A percentile compares a stretch with the other conserved stretches of the same genome.
Evolutionary conservation across 2,113 vertebrate genomes (phyloP).

Genomic region (Ceratotherium simum): DNA sequence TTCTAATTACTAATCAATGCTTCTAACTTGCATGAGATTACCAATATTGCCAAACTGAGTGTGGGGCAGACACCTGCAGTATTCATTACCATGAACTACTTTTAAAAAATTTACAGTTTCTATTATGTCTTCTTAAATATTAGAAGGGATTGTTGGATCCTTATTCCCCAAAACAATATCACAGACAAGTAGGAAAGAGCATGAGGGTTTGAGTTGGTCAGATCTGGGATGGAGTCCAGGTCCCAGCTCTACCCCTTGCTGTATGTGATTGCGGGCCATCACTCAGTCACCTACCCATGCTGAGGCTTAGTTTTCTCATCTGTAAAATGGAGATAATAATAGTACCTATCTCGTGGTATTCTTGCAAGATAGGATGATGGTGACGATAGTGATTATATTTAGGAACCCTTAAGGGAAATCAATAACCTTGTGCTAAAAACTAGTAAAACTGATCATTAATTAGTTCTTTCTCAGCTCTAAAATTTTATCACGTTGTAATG

Average conservation of each 20-base stretch:
- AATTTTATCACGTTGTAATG: conserved; percentile 9
- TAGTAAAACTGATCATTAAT: background rate
- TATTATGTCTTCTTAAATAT: conserved; percentile 39
- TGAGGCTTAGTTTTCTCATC: background rate
- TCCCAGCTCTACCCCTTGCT: background rate
- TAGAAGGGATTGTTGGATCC: background rate
- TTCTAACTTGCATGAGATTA: background rate
- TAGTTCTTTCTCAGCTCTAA: conserved; percentile 39
- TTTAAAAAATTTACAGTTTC: background rate
- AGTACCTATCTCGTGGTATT: background rate
- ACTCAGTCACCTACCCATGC: background rate
- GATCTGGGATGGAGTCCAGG: background rate
- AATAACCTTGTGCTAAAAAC: conserved; percentile 3
- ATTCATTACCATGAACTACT: background rate
- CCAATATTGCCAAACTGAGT: background rate
- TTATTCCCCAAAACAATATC: background rate
- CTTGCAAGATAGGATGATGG: background rate
- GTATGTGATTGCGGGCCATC: background rate
- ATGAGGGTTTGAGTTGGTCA: background rate
- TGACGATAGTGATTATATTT: background rate
- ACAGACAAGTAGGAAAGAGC: background rate
- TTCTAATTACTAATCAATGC: background rate
- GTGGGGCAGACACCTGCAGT: background rate
- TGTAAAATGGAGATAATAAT: background rate
- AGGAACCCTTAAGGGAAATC: background rate